Percentiles rank a stretch among this genome's conserved stretches.
Evolutionary conservation across 2,797 vertebrate genomes (phyloP).

Genomic region (Chaunax sp.): DNA sequence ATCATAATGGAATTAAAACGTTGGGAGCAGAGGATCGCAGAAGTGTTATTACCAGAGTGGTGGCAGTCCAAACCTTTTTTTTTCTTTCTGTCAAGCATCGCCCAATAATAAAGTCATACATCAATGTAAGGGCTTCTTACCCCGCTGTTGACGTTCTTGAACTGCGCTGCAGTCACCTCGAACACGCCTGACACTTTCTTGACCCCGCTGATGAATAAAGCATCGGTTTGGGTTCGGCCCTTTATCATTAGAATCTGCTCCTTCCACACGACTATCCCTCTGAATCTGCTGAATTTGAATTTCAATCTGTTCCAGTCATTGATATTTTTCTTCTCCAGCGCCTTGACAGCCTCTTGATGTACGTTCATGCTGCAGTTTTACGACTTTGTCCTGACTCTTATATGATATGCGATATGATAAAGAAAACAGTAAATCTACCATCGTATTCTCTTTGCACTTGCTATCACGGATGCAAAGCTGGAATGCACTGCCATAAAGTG

Average conservation of each 20-base stretch:
- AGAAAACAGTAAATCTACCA: conserved; percentile 61
- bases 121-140: conserved; percentile 44
- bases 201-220: conserved; percentile 48
- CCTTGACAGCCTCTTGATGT: conserved; percentile 49
- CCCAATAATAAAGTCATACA: conserved; percentile 63
- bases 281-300: conserved; percentile 42
- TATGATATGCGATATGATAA: conserved; percentile 57
- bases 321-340: conserved; percentile 19
- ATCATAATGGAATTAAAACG: conserved; percentile 64
- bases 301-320: conserved; percentile 32
- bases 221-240: conserved; percentile 44
- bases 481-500: conserved; percentile 50
- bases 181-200: conserved; percentile 38
- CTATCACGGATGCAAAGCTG: conserved; percentile 38
- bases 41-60: conserved; percentile 10
- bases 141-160: conserved; percentile 36
- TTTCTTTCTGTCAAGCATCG: conserved; percentile 1
- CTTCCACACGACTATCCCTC: conserved; percentile 10
- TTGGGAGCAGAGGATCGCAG: background rate
- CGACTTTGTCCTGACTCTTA: conserved; percentile 50
- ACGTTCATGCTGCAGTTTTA: conserved; percentile 45
- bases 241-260: conserved; percentile 45
- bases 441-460: conserved; percentile 31
- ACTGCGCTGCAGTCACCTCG: conserved; percentile 10
- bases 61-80: conserved; percentile 30